Conservation (phyloP, 2,113 vertebrate genomes). For the Spea bombifrons region DNA sequence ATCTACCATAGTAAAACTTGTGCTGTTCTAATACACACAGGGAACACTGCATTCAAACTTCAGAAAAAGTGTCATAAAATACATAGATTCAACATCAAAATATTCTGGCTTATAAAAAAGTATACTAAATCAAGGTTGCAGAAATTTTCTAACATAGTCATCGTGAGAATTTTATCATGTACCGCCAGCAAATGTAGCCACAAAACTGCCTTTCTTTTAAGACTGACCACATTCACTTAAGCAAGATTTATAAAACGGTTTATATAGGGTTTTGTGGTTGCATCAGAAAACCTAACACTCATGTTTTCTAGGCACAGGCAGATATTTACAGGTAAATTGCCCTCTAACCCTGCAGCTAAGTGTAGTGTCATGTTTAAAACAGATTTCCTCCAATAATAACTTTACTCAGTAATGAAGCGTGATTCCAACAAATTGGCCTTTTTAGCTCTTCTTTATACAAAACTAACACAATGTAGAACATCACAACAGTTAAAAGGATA, state of each 20-base stretch:
- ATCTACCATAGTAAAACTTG: too few relatives aligned
- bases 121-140: not conserved
- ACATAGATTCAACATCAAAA: too few relatives aligned
- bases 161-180: slow-evolving; percentile 3
- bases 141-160: not conserved
- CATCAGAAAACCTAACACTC: slow-evolving; percentile 16
- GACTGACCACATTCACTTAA: slow-evolving; percentile 27
- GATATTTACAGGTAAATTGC: slow-evolving; percentile 20
- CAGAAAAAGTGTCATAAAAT: too few relatives aligned
- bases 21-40: too few relatives aligned
- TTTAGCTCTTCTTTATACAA: too few relatives aligned
- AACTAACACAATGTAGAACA: too few relatives aligned
- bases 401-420: not conserved
- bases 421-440: too few relatives aligned
- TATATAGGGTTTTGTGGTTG: slow-evolving; percentile 23
- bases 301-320: slow-evolving; percentile 25
- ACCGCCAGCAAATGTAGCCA: not conserved
- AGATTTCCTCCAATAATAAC: not conserved
- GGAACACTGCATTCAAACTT: too few relatives aligned
- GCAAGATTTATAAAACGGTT: not conserved
- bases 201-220: not conserved
- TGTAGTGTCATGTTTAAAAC: slow-evolving; percentile 38
- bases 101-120: too few relatives aligned
- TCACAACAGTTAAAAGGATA: too few relatives aligned
- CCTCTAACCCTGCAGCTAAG: slow-evolving; percentile 1